These are phyloP conservation scores for Drosophila murphyi DNA, from an alignment of 1,140 invertebrate species.

Conservation along the genomic window DNA sequence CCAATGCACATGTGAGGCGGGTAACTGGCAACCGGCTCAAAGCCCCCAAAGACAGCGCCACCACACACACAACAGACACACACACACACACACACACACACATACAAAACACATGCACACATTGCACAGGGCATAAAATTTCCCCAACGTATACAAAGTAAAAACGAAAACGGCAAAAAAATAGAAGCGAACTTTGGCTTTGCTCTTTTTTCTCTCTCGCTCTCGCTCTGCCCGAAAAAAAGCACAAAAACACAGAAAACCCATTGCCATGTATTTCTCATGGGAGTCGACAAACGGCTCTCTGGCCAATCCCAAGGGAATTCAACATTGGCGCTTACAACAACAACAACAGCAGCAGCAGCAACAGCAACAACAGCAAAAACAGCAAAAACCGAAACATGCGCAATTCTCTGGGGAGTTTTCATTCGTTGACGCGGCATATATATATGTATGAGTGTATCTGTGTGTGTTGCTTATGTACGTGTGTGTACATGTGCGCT, in stretches of 20 bases:
- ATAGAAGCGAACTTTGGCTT: conserved; percentile 72
- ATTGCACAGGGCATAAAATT: conserved; percentile 71
- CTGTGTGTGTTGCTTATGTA: background rate
- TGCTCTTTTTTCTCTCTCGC: conserved; percentile 59
- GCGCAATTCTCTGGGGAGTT: conserved; percentile 77
- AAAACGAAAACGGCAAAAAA: conserved; percentile 35
- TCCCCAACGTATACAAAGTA: conserved; percentile 75
- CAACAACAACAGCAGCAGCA: conserved; percentile 18
- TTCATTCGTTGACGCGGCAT: conserved; percentile 74
- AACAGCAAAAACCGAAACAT: conserved; percentile 48
- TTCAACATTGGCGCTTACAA: conserved; percentile 46
- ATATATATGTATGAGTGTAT: conserved; percentile 13
- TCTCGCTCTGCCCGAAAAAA: conserved; percentile 61
- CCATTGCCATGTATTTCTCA: conserved; percentile 84
- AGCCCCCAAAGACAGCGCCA: conserved; percentile 75
- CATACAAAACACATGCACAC: conserved; percentile 30
- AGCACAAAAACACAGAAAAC: conserved; percentile 84
- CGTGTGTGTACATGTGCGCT: conserved; percentile 15
- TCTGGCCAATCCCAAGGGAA: conserved; percentile 82
- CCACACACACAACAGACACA: conserved; percentile 49
- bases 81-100: conserved; percentile 41
- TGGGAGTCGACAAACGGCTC: conserved; percentile 76
- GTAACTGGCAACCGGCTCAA: conserved; percentile 48
- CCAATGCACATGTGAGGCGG: conserved; percentile 70
- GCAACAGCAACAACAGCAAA: conserved; percentile 4